Conservation (phyloP, 2,113 vertebrate species). For the Raja brachyura region DNA sequence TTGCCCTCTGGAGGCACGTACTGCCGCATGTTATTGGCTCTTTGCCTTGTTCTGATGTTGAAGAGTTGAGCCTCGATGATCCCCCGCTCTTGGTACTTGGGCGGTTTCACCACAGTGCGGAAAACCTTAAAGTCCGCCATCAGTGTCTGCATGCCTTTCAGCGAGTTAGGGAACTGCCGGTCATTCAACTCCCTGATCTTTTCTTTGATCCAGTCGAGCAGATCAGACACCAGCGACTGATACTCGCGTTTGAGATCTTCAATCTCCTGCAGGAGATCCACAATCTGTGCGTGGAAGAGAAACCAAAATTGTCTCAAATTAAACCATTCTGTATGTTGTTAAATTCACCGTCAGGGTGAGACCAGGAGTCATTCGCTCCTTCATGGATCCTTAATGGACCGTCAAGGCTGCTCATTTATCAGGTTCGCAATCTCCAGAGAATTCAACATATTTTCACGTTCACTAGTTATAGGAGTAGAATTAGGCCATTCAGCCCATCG, state of each 20-base stretch:
- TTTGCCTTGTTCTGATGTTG: conserved; percentile 66
- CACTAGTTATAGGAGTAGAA: no score
- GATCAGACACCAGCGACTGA: conserved; percentile 64
- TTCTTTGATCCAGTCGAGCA: conserved; percentile 72
- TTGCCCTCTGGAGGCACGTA: conserved; percentile 68
- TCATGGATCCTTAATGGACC: neutral
- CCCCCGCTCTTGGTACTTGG: conserved; percentile 75
- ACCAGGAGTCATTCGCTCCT: neutral
- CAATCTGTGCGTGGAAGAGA: conserved; percentile 55
- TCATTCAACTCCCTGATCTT: conserved; percentile 69
- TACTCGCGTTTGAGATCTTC: conserved; percentile 67
- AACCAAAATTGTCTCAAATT: neutral
- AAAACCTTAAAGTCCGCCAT: conserved; percentile 73
- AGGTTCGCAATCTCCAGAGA: neutral
- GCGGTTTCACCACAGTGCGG: conserved; percentile 76
- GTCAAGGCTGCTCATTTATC: neutral
- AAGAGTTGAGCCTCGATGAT: conserved; percentile 76
- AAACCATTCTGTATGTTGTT: neutral
- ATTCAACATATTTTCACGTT: neutral
- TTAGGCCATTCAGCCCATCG: no score
- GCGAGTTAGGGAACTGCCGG: conserved; percentile 68
- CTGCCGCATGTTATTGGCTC: conserved; percentile 67
- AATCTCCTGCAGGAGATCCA: conserved; percentile 69
- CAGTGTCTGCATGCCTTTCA: conserved; percentile 67
- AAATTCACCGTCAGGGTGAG: neutral